A percentile compares a stretch with the other conserved stretches of the same genome.
phyloP scores from a whole-genome alignment of 2,113 vertebrate species.

The cat (Felis catus) region DNA sequence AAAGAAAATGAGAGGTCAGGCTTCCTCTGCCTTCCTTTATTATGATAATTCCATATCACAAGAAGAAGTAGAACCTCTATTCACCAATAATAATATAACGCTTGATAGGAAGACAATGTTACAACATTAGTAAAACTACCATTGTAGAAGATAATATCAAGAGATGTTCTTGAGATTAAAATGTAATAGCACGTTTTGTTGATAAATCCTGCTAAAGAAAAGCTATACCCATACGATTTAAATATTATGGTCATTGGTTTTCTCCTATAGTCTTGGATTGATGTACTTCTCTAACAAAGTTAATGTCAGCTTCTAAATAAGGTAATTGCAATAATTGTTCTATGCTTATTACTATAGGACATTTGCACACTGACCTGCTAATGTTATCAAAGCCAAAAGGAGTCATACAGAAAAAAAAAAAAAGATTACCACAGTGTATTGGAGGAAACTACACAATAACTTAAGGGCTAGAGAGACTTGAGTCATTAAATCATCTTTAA shows the following conservation, averaged over 20 bases:
- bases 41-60: not conserved
- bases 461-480: too few relatives aligned
- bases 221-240: not conserved
- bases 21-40: not conserved
- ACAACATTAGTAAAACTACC: not conserved
- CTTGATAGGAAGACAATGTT: not conserved
- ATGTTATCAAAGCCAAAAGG: not conserved
- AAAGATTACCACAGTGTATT: not conserved
- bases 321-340: not conserved
- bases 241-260: not conserved
- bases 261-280: not conserved
- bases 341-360: not conserved
- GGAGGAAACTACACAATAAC: not conserved
- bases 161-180: not conserved
- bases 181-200: not conserved
- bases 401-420: not conserved
- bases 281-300: not conserved
- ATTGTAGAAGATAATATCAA: not conserved
- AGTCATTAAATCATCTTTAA: too few relatives aligned
- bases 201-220: not conserved
- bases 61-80: not conserved
- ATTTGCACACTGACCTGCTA: not conserved
- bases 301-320: not conserved
- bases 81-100: not conserved
- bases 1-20: not conserved